These are phyloP conservation scores for Microcebus lehilahytsara DNA, from an alignment of 2,113 vertebrate species.

Conservation along the genomic window DNA sequence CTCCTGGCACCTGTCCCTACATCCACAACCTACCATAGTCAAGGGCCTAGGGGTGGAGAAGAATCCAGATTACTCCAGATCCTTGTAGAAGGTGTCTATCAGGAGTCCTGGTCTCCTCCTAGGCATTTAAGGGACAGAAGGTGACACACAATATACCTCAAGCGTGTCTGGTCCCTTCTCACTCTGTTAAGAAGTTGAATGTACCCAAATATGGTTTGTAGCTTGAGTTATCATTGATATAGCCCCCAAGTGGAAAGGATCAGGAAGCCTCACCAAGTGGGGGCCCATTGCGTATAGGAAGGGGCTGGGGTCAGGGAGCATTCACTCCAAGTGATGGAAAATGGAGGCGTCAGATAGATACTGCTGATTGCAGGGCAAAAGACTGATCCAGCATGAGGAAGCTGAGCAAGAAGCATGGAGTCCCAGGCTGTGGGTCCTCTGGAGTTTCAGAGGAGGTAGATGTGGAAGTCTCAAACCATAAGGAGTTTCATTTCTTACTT, in stretches of 20 bases:
- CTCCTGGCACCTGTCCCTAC: neutral
- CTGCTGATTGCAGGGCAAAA: neutral
- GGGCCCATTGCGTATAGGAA: neutral
- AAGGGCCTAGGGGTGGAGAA: neutral
- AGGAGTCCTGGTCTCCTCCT: neutral
- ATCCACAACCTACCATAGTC: neutral
- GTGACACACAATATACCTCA: neutral
- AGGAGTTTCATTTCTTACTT: constrained; percentile 55
- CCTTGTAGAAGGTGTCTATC: neutral
- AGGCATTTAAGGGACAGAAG: neutral
- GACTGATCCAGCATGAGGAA: neutral
- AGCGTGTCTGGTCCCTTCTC: neutral
- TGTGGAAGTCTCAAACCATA: neutral
- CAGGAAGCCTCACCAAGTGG: neutral
- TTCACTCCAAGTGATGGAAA: neutral
- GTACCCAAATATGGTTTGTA: neutral
- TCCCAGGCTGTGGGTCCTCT: neutral
- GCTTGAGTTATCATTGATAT: neutral
- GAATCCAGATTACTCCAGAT: neutral
- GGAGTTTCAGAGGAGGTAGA: neutral
- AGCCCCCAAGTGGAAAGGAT: neutral
- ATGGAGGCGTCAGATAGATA: neutral
- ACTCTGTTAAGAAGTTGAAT: neutral
- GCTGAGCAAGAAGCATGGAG: neutral
- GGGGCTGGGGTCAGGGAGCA: neutral